Conservation (phyloP, 2,113 vertebrate genomes). For the Daphoenositta chrysoptera region DNA sequence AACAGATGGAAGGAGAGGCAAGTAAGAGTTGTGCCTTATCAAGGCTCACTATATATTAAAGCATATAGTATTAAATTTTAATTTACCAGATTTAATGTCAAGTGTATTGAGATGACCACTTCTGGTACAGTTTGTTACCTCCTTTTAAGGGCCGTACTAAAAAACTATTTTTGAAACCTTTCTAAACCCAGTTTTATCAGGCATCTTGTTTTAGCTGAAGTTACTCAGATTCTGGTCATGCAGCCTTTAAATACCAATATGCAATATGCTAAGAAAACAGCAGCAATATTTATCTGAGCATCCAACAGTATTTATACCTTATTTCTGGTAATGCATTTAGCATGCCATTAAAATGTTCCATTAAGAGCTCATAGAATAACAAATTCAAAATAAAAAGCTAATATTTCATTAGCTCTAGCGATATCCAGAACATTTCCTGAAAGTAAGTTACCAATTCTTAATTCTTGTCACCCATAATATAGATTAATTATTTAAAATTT, state of each 20-base stretch:
- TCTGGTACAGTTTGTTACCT: not conserved
- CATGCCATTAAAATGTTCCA: not conserved
- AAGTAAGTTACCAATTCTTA: not conserved
- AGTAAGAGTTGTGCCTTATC: not conserved
- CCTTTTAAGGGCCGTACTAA: not conserved
- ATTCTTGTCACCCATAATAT: not conserved
- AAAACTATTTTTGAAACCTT: not conserved
- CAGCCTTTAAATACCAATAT: not conserved
- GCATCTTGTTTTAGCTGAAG: not conserved
- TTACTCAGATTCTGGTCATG: not conserved
- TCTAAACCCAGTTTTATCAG: not conserved
- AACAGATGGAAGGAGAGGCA: not conserved
- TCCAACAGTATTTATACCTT: not conserved
- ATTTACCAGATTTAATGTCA: not conserved
- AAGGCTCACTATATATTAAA: not conserved
- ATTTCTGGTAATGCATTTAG: not conserved
- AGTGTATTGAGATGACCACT: not conserved
- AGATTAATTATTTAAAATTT: not conserved
- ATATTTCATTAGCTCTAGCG: not conserved
- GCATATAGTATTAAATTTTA: not conserved
- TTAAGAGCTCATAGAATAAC: not conserved
- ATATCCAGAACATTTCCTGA: not conserved
- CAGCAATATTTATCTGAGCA: not conserved
- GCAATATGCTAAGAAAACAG: not conserved
- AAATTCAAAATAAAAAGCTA: not conserved